These are phyloP conservation scores for Osmoderma eremita DNA, from an alignment of 2,888 invertebrate genomes.

Conservation along the genomic window DNA sequence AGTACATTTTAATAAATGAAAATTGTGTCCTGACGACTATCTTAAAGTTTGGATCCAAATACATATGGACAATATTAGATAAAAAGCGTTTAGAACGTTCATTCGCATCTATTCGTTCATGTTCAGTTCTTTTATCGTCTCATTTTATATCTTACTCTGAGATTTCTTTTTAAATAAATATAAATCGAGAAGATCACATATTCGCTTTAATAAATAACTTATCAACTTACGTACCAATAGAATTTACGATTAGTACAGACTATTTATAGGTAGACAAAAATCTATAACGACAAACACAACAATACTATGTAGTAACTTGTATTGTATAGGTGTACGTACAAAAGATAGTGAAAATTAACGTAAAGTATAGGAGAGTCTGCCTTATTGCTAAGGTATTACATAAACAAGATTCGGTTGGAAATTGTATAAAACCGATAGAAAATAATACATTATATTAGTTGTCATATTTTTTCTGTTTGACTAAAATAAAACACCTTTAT, in stretches of 20 bases:
- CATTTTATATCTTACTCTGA: slow-evolving; percentile 12
- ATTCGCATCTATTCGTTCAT: not conserved
- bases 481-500: slow-evolving; percentile 7
- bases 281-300: slow-evolving; percentile 33
- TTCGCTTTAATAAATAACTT: slow-evolving; percentile 27
- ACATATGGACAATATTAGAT: too few relatives aligned
- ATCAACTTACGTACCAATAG: slow-evolving; percentile 1
- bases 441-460: slow-evolving; percentile 25
- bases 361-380: slow-evolving; percentile 40
- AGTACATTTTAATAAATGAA: too few relatives aligned
- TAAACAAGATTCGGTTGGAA: slow-evolving; percentile 44
- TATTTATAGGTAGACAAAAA: slow-evolving; percentile 11
- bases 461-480: slow-evolving; percentile 12
- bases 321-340: slow-evolving; percentile 17
- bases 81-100: too few relatives aligned
- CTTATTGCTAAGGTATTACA: slow-evolving; percentile 49
- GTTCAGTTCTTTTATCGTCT: slow-evolving; percentile 25
- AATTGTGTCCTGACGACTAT: too few relatives aligned
- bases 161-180: slow-evolving; percentile 12
- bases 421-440: slow-evolving; percentile 29
- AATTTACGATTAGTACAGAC: slow-evolving; percentile 20
- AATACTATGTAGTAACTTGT: slow-evolving; percentile 18
- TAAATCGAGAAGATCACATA: not conserved
- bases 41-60: too few relatives aligned
- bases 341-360: slow-evolving; percentile 48